Base-by-base conservation (phyloP, 2,113 vertebrate species). In the Orycteropus afer region DNA sequence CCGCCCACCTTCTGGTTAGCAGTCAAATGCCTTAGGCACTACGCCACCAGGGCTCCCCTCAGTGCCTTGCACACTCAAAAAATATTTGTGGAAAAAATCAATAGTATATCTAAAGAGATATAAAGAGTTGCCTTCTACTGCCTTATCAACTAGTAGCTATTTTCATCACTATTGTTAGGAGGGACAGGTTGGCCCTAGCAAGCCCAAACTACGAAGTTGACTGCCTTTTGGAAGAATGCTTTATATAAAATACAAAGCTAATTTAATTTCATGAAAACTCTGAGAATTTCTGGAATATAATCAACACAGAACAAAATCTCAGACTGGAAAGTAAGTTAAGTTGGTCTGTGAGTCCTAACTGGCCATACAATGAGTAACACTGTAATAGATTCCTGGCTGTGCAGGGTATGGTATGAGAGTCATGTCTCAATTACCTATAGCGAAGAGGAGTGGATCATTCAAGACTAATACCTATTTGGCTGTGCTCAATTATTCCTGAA, bases 241-340 rank as follows among this genome's bases (percentile, higher is more conserved):
- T 25, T 82, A 65, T 51, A 69, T 40, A 40, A 93, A 79, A 73
- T 27, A 57, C 34, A 67, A 59, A 93, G 27, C 27, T 86, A n/a
- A 81, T 77, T 90, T 74, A 45, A 89, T 49, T 89, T 85, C 73
- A 79, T 53, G 86, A 86, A 90, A 90, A 67, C 27, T 57, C 59
- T 73, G 27, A 47, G 61, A 40, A 80, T 89, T 34, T 86, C 53
- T 49, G 61, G 59, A 53, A 86, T 37, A 79, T 86, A 85, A 65
- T 55, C 86, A 80, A 63, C 32, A 27, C 61, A 86, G 63, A 86
- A 67, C 49, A 73, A 57, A 93, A 51, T 9, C 81, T 51, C 49
- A 23, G 65, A 40, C 47, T 81, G 90, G 57, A 79, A 90, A 86
- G 3, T 5, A 49, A 80, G 32, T 5, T 45, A 78, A 34, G 13